phyloP scores from a whole-genome alignment of 2,888 invertebrate species.

The Ypsolopha scabrella region DNA sequence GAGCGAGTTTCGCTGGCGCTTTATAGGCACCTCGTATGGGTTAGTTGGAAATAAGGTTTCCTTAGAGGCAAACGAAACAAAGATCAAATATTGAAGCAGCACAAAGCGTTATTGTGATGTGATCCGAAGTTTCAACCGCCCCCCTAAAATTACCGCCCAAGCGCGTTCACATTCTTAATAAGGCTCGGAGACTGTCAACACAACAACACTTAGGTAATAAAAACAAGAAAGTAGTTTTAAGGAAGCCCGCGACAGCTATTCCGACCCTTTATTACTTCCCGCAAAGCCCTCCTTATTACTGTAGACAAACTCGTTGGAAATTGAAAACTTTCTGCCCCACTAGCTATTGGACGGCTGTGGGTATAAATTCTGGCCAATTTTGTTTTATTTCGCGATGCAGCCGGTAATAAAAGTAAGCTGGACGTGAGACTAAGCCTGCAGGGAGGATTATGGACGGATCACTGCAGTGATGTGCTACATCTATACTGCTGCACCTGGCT shows the following conservation, averaged over 20 bases:
- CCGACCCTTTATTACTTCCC: conserved; percentile 55
- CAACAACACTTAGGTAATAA: conserved; percentile 56
- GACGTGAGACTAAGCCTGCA: conserved; percentile 66
- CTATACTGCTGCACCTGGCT: conserved; percentile 39
- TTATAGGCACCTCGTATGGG: too few relatives aligned
- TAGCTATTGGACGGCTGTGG: conserved; percentile 57
- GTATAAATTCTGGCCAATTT: conserved; percentile 69
- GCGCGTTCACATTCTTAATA: background rate
- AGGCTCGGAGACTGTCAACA: conserved; percentile 2
- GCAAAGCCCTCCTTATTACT: conserved; percentile 65
- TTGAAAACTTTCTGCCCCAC: conserved; percentile 70
- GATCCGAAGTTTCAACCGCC: background rate
- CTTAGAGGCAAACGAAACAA: too few relatives aligned
- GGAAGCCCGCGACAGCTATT: conserved; percentile 60
- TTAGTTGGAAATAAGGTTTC: too few relatives aligned
- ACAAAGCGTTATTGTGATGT: too few relatives aligned
- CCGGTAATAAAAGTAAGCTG: conserved; percentile 70
- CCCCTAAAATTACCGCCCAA: background rate
- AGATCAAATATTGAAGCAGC: too few relatives aligned
- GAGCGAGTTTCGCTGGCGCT: too few relatives aligned
- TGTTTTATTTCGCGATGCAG: conserved; percentile 68
- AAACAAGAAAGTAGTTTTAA: conserved; percentile 67
- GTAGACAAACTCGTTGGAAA: conserved; percentile 68
- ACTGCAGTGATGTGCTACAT: conserved; percentile 60
- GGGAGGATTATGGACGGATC: conserved; percentile 65